Conservation (phyloP, 2,888 invertebrate species). For the Sesia bembeciformis region DNA sequence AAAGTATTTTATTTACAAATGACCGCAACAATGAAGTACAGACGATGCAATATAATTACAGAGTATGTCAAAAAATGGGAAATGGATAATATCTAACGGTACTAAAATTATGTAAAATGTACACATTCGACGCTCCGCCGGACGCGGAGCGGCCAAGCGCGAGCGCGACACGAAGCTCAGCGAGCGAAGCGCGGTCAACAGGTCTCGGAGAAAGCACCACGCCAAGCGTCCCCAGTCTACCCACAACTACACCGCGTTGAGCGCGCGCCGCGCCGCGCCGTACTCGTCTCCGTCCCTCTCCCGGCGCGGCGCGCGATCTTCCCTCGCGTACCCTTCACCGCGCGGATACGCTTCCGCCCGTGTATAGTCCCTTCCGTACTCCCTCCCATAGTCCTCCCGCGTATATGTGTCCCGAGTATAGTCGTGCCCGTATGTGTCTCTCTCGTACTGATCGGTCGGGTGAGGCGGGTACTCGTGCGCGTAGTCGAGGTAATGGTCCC, state of each 20-base stretch:
- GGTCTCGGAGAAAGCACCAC: slow-evolving; percentile 15
- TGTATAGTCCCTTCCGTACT: slow-evolving; percentile 69
- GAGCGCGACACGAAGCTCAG: slow-evolving; percentile 34
- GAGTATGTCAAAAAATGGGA: slow-evolving; percentile 69
- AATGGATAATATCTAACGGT: slow-evolving; percentile 71
- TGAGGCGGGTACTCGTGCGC: slow-evolving; percentile 27
- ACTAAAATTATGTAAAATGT: slow-evolving; percentile 49
- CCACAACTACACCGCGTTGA: slow-evolving; percentile 80
- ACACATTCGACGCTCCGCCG: slow-evolving; percentile 38
- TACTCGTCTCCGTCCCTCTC: slow-evolving; percentile 69
- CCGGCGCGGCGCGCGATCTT: slow-evolving; percentile 48
- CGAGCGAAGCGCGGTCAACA: slow-evolving; percentile 15
- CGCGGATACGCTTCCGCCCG: slow-evolving; percentile 31
- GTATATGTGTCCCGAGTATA: slow-evolving; percentile 50
- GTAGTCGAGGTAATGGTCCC: slow-evolving; percentile 26
- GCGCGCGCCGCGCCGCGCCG: slow-evolving; percentile 79
- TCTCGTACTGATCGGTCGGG: slow-evolving; percentile 47
- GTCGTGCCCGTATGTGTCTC: slow-evolving; percentile 48
- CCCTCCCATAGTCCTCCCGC: slow-evolving; percentile 48
- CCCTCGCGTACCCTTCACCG: slow-evolving; percentile 51
- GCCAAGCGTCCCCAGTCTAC: slow-evolving; percentile 3
- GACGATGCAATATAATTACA: slow-evolving; percentile 73
- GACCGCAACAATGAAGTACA: slow-evolving; percentile 75
- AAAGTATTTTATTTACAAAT: slow-evolving; percentile 76
- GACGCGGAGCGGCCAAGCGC: slow-evolving; percentile 8